Evolutionary conservation across 1,140 invertebrate genomes (phyloP).

Genomic region (Tetramorium parvispinum): DNA sequence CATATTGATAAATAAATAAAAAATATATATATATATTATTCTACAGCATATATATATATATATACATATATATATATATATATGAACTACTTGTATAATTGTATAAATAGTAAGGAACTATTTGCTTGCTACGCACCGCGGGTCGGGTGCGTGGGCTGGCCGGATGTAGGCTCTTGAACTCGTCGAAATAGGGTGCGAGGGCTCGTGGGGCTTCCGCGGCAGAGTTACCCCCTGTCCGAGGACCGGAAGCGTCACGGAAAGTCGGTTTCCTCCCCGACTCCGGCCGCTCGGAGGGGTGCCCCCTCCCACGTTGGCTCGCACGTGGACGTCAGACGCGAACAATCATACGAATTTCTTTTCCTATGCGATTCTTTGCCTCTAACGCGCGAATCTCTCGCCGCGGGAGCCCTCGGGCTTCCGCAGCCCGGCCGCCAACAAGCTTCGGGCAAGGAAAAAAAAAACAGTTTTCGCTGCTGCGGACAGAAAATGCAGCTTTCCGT

Average conservation of each 20-base stretch:
- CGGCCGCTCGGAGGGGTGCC: background rate
- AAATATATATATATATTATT: constrained; percentile 75
- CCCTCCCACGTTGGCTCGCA: background rate
- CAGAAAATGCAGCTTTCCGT: constrained; percentile 79
- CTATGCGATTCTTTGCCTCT: constrained; percentile 30
- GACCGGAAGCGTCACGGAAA: constrained; percentile 10
- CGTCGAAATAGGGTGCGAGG: background rate
- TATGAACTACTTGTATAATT: constrained; percentile 76
- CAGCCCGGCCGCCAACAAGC: constrained; percentile 11
- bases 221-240: background rate
- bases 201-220: background rate
- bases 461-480: constrained; percentile 68
- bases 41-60: constrained; percentile 73
- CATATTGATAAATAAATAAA: constrained; percentile 79
- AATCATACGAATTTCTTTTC: constrained; percentile 42
- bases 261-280: constrained; percentile 4
- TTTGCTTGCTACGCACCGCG: constrained; percentile 82
- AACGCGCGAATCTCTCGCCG: background rate
- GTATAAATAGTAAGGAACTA: constrained; percentile 79
- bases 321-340: constrained; percentile 35
- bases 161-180: constrained; percentile 71
- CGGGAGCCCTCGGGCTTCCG: constrained; percentile 15
- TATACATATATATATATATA: constrained; percentile 73
- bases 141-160: constrained; percentile 82
- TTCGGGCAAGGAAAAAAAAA: constrained; percentile 32